Base-by-base conservation (phyloP, 2,797 vertebrate species). In the Anguilla obscura region DNA sequence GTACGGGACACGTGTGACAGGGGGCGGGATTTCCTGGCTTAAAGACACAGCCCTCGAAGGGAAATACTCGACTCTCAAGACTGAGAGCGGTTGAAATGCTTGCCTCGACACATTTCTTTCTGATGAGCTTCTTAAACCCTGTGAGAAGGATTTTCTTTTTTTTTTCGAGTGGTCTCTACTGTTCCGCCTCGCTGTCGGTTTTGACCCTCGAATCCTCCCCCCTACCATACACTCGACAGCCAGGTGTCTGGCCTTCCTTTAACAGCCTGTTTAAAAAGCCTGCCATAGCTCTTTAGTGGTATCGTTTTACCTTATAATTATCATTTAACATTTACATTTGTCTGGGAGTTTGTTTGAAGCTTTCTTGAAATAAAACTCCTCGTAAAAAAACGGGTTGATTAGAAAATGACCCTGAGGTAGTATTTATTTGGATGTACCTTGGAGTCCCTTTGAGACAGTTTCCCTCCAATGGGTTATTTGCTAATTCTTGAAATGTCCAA, bases 401-500 rank as follows among this genome's bases (percentile, higher is more conserved):
- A 33, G 71, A 74, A 36, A 74, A 36, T 33, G 30, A 74, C 14
- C 71, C 71, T 36, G 71, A 36, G 71, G 71, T 14, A 33, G 33
- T 33, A 16, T 74, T 74, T 74, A 14, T 30, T n/a, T 74, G 71
- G 71, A 30, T 74, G 14, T 74, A 12, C 71, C 33, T 16, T 36
- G 14, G 8, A 74, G 66, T 71, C 66, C 12, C 12, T 16, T 21
- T 36, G 71, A 74, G 71, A n/a, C 85, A 0, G 82, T 89, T 91
- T 92, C 92, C 92, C 63, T 86, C 36, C 74, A 86, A 91, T 90
- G 85, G 85, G 85, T 89, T 0, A n/a, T 50, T 54, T 86, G 30
- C 87, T 87, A 90, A 88, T 92, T 91, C 88, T 87, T 89, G 30
- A 8, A 24, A 84, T 69, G 90, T 58, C 86, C 90, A 89, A 92